Conservation (phyloP, 2,888 invertebrate species). For the Leucozona laternaria region DNA sequence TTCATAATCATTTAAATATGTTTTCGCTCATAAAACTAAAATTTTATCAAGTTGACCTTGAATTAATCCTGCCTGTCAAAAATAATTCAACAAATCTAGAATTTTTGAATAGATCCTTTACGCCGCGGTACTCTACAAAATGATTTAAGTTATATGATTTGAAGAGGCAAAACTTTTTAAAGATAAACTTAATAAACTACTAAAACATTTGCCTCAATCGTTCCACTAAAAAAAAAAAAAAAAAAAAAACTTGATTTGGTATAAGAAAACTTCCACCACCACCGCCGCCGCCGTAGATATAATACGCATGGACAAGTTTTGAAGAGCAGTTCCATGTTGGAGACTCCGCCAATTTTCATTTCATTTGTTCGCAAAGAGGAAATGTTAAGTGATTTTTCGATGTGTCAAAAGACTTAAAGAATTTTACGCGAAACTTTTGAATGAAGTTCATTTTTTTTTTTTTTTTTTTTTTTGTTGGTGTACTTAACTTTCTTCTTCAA, state of each 20-base stretch:
- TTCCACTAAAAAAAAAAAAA: neutral
- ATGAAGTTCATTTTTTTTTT: slow-evolving; percentile 38
- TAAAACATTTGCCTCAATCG: slow-evolving; percentile 6
- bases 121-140: no score
- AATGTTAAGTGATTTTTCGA: slow-evolving; percentile 71
- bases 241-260: neutral
- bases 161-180: no score
- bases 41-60: no score
- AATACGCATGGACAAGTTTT: slow-evolving; percentile 38
- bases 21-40: no score
- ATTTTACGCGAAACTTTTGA: slow-evolving; percentile 57
- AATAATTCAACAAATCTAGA: no score
- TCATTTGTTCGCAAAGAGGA: slow-evolving; percentile 64
- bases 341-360: slow-evolving; percentile 58
- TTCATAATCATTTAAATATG: no score
- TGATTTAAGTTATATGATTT: no score
- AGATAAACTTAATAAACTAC: no score
- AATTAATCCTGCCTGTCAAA: no score
- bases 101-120: no score
- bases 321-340: slow-evolving; percentile 34
- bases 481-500: slow-evolving; percentile 18
- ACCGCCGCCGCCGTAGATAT: neutral
- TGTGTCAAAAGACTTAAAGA: slow-evolving; percentile 69
- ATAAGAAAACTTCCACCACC: neutral
- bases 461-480: neutral